Percentiles rank a stretch among this genome's conserved stretches.
phyloP scores from a whole-genome alignment of 1,140 invertebrate species.

The Eueides isabella region DNA sequence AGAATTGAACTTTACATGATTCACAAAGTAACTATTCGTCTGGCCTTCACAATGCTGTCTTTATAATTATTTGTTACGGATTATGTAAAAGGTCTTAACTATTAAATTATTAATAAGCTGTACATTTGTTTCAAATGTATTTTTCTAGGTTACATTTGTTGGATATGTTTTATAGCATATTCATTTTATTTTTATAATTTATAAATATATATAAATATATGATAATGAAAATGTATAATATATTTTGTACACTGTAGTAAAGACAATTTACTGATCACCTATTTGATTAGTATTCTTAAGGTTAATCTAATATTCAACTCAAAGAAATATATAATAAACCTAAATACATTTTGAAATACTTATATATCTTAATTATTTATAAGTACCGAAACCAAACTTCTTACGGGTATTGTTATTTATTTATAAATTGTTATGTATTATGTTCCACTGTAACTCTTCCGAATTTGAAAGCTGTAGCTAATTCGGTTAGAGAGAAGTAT shows the following conservation, averaged over 20 bases:
- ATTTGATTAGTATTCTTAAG: background rate
- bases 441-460: too few relatives aligned
- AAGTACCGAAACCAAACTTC: background rate
- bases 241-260: background rate
- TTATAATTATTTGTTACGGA: background rate
- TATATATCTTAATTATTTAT: background rate
- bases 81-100: constrained; percentile 1
- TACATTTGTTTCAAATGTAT: background rate
- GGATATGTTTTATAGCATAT: background rate
- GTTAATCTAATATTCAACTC: background rate
- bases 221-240: background rate
- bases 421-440: too few relatives aligned
- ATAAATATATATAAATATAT: too few relatives aligned
- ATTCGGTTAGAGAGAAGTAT: too few relatives aligned
- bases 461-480: too few relatives aligned
- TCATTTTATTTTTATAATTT: background rate
- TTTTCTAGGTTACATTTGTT: background rate
- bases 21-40: background rate
- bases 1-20: background rate
- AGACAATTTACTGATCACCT: background rate
- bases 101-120: too few relatives aligned
- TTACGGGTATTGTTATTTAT: too few relatives aligned
- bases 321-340: too few relatives aligned
- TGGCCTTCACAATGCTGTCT: background rate
- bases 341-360: background rate